Evolutionary conservation across 2,888 invertebrate species (phyloP).

Genomic region (Mythimna lalbum): DNA sequence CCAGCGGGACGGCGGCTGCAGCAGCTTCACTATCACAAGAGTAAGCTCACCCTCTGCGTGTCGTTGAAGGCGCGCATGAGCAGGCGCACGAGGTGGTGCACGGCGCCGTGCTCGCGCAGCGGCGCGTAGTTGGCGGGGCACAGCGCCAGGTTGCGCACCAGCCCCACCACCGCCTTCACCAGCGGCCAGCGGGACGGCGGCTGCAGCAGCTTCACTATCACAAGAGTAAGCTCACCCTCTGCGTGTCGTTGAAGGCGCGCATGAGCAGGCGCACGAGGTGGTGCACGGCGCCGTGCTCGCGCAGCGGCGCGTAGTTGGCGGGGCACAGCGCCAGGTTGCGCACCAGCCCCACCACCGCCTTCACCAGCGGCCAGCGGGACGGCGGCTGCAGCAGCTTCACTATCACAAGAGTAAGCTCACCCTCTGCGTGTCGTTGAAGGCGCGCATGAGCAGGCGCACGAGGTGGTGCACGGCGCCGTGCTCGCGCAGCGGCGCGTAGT

Average conservation of each 20-base stretch:
- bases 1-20: conserved; percentile 99
- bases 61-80: conserved; percentile 97
- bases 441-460: conserved; percentile 97
- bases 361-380: conserved; percentile 99
- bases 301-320: conserved; percentile 98
- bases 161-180: conserved; percentile 99
- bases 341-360: conserved; percentile 99
- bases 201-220: conserved; percentile 98
- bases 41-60: no score
- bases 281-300: conserved; percentile 98
- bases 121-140: conserved; percentile 99
- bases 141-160: conserved; percentile 98
- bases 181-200: conserved; percentile 99
- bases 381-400: conserved; percentile 99
- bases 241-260: conserved; percentile 97
- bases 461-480: conserved; percentile 98
- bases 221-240: no score
- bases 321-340: conserved; percentile 99
- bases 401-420: no score
- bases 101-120: conserved; percentile 97
- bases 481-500: conserved; percentile 98
- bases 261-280: conserved; percentile 97
- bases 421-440: conserved; percentile 97
- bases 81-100: conserved; percentile 97
- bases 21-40: conserved; percentile 98